Evolutionary conservation across 2,113 vertebrate species (phyloP).

Genomic region (Glareola pratincola): DNA sequence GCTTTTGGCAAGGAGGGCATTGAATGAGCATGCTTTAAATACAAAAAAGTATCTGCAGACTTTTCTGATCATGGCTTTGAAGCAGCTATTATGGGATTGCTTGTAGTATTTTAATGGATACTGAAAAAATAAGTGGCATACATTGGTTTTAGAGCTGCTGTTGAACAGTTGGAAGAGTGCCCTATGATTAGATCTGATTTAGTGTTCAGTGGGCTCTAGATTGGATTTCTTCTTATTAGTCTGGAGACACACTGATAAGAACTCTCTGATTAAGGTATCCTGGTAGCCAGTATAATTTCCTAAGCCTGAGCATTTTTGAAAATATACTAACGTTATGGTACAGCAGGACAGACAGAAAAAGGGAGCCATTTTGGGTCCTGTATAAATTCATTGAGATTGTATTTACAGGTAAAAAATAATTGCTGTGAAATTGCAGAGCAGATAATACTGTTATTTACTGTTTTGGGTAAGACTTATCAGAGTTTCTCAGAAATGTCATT

Average conservation of each 20-base stretch:
- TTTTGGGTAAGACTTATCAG: neutral
- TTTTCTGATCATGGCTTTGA: neutral
- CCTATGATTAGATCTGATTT: slow-evolving; percentile 68
- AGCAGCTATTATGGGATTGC: neutral
- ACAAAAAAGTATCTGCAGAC: neutral
- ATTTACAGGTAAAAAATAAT: neutral
- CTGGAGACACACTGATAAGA: slow-evolving; percentile 70
- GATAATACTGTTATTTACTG: neutral
- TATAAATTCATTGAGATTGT: neutral
- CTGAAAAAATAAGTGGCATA: neutral
- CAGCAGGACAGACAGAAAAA: neutral
- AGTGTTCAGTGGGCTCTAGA: slow-evolving; percentile 53
- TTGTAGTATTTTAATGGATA: slow-evolving; percentile 4
- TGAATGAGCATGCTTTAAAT: neutral
- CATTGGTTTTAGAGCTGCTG: slow-evolving; percentile 44
- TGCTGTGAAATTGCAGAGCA: neutral
- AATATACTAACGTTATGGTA: neutral
- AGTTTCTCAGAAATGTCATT: neutral
- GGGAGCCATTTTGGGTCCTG: neutral
- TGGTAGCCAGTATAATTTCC: slow-evolving; percentile 63
- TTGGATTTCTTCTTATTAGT: slow-evolving; percentile 74
- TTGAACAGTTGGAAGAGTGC: slow-evolving; percentile 54
- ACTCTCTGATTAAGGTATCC: slow-evolving; percentile 56
- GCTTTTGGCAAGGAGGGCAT: neutral
- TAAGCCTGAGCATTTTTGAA: slow-evolving; percentile 14